Base-by-base conservation (phyloP, 2,113 vertebrate species). In the Pseudopipra pipra region DNA sequence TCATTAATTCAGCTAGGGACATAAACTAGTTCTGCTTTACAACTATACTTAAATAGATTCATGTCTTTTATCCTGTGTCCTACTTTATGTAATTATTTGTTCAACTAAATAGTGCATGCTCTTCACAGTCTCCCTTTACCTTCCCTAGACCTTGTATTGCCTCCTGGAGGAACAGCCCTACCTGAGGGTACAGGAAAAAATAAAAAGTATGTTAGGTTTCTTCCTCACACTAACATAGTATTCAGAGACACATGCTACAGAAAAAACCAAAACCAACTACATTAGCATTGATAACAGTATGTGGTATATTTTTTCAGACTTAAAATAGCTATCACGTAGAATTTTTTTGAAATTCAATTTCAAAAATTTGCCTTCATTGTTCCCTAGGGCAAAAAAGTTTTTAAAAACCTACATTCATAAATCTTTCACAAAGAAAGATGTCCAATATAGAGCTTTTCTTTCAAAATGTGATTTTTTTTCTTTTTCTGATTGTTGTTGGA, bases 71-170 rank as follows among this genome's bases (percentile, higher is more conserved):
- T 89, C 52, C 46, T 46, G 12, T 63, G 87, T 47, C 85, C 85
- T 70, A 85, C 23, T 94, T 94, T 75, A 67, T 59, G 52, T 59
- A 81, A 91, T 87, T 93, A 91, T 96, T 96, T 86, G 84, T 96
- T 92, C 55, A 67, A 37, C 51, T 59, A 85, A 93, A 75, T 30
- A 63, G 10, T 27, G 89, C 39, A 59, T 59, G 31, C 4, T 81
- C 33, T 80, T 81, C 68, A 43, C 20, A 46, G 30, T n/a, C 23
- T 72, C 44, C 9, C 18, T 61, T 88, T 80, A 23, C 12, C 8
- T 88, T 62, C 33, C 37, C 11, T 35, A 58, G 52, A 68, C 37
- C 5, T 62, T 74, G 5, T 10, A 62, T 31, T 74, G 21, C 30
- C 63, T 86, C 39, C 63, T 62, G 55, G 55, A 74, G 51, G 54